Base-by-base conservation (phyloP, 2,888 invertebrate species). In the Leptinotarsa haldemani region DNA sequence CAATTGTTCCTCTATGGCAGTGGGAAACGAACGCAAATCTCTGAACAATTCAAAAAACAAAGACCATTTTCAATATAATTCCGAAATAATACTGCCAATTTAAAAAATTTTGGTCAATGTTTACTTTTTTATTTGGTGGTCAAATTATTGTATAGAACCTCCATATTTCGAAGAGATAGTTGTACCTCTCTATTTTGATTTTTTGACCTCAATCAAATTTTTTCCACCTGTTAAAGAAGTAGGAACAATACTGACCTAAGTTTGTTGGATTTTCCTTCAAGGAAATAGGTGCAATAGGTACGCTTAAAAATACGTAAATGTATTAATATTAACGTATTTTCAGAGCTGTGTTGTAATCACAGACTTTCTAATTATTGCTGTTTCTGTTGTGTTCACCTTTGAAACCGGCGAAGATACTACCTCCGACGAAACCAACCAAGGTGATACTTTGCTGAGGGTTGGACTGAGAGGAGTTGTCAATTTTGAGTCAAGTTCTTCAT, bases 301-400 rank as follows among this genome's bases (percentile, higher is more conserved):
- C 1, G 40, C 22, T 7, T 46, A 20, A 67, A 20, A 53, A 68
- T 56, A 16, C 48, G 12, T 46, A 25, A 47, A 68, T 30, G 40
- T 46, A 56, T 25, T 4, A n/a, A 47, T 22, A 56, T 40, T 46
- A 47, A 63, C 9, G 16, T 65, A 64, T 61, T 46, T n/a, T 88
- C 90, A 93, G 82, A 95, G 90, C 87, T 95, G 95, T 77, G 95
- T 95, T 78, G 95, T 95, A 82, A 95, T 95, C 83, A 95, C 95
- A 76, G 95, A 94, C 88, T 95, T 95, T 81, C 95, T 91, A 84
- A 94, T 93, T 80, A 95, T 93, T 18, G 86, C 77, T 83, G 91
- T 90, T 85, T 93, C 90, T 80, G 92, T 89, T 40, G 90, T 89
- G 65, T 90, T 89, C 4, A 91, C 90, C 75, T 90, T 89, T 64